Base-by-base conservation (phyloP, 2,113 vertebrate genomes). In the Misgurnus mizolepis region DNA sequence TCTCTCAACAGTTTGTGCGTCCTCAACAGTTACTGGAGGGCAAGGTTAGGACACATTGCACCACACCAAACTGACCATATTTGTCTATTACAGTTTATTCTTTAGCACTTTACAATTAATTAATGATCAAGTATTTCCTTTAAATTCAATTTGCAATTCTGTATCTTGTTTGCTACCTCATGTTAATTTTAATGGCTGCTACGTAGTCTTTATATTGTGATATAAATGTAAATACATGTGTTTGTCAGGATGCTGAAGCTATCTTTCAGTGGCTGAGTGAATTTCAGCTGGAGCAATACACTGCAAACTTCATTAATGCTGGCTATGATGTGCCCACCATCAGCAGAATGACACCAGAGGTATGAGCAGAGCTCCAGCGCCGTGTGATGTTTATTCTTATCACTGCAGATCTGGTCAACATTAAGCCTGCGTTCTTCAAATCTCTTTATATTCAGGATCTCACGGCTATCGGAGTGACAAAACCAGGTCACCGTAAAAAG, bases 291-390 rank as follows among this genome's bases (percentile, higher is more conserved):
- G 95, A 98, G 84, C 94, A 94, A 0, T 99, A 99, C 86, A 95
- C 93, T 0, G 82, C 84, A 66, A 96, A 96, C 92, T 99, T 99
- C 83, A 89, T 98, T 79, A 95, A 80, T 0, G 95, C 95, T 0
- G 97, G 97, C 45, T 99, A 99, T 0, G 97, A 99, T 0, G 96
- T 99, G n/a, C 96, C 95, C 0, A 98, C 97, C 50, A 97, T 99
- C 90, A 99, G 96, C 88, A 92, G 97, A 66, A 98, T 99, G 96
- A 99, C 97, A 0, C 97, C 97, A 0, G 97, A 99, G 96, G 97
- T 99, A 50, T 18, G 8, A 50, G 22, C 43, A n/a, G 8, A 10
- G 15, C 18, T 10, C 15, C 0, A 34, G 56, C 10, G 27, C 27
- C 5, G 18, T 17, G 8, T 27, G 22, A 18, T 10, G 4, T 53